These are phyloP conservation scores for Sminthurides aquaticus DNA, from an alignment of 2,888 invertebrate genomes.

Conservation along the genomic window DNA sequence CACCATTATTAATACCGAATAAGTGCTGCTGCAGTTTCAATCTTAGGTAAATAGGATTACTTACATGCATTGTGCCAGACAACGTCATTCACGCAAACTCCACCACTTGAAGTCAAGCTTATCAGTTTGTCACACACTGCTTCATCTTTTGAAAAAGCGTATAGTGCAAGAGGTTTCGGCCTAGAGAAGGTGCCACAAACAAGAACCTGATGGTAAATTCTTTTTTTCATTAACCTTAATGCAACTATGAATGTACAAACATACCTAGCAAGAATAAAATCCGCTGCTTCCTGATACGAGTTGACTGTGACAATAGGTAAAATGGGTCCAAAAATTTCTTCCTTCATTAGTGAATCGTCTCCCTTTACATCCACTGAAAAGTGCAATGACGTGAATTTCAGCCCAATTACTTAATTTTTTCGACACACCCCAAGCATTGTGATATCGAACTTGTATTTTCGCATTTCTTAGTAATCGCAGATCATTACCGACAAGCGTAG, in stretches of 20 bases:
- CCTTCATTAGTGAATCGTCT: conserved; percentile 47
- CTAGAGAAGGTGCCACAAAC: conserved; percentile 49
- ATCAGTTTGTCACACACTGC: conserved; percentile 57
- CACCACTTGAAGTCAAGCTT: conserved; percentile 69
- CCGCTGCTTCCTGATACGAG: conserved; percentile 80
- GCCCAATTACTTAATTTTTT: not conserved
- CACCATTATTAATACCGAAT: too few species aligned
- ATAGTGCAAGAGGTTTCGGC: conserved; percentile 83
- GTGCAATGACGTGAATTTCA: too few species aligned
- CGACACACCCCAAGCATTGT: too few species aligned
- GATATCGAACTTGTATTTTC: too few species aligned
- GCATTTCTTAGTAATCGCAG: too few species aligned
- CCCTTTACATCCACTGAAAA: conserved; percentile 25
- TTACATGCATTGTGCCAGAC: conserved; percentile 69
- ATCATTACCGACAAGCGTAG: conserved; percentile 61
- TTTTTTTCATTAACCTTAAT: too few species aligned
- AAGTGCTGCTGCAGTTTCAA: too few species aligned
- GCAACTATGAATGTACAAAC: not conserved
- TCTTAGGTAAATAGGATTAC: conserved; percentile 25
- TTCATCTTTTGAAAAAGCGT: conserved; percentile 67
- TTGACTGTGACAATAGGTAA: conserved; percentile 79
- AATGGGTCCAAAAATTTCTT: conserved; percentile 96
- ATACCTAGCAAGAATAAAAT: conserved; percentile 57
- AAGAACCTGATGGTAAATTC: not conserved
- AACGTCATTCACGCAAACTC: conserved; percentile 74